phyloP scores from a whole-genome alignment of 2,113 vertebrate species.

The Chionis minor region DNA sequence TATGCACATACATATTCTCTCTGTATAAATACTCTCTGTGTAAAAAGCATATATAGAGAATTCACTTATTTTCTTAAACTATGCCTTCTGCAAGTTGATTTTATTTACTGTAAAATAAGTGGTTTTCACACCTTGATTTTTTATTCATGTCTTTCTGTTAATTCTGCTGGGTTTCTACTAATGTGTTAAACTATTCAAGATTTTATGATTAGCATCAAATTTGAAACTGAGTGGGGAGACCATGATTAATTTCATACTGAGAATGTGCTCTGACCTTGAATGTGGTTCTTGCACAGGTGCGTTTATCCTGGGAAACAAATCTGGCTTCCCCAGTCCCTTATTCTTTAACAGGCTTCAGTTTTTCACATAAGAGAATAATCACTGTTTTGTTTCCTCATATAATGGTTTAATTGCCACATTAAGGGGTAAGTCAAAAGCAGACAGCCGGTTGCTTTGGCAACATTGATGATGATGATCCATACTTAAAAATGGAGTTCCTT shows the following conservation, averaged over 20 bases:
- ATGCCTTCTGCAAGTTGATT: background rate
- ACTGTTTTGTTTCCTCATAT: background rate
- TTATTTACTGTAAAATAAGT: background rate
- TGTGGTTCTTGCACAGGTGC: background rate
- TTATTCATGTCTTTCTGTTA: background rate
- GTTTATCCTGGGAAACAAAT: background rate
- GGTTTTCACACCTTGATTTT: background rate
- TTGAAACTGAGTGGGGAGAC: background rate
- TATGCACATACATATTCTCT: background rate
- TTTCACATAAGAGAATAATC: slow-evolving; percentile 1
- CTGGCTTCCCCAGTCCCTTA: background rate
- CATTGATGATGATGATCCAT: background rate
- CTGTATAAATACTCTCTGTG: background rate
- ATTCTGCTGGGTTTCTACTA: background rate
- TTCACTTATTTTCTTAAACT: background rate
- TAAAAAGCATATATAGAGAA: background rate
- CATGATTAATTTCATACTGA: background rate
- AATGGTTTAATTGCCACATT: slow-evolving; percentile 25
- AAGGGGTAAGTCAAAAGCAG: background rate
- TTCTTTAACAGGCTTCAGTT: background rate
- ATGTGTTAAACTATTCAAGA: background rate
- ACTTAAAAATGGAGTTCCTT: slow-evolving; percentile 53
- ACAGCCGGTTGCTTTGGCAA: background rate
- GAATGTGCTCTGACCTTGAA: background rate
- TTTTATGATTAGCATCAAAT: background rate